These are phyloP conservation scores for Lutjanus campechanus DNA, from an alignment of 2,797 vertebrate genomes.

Conservation along the genomic window DNA sequence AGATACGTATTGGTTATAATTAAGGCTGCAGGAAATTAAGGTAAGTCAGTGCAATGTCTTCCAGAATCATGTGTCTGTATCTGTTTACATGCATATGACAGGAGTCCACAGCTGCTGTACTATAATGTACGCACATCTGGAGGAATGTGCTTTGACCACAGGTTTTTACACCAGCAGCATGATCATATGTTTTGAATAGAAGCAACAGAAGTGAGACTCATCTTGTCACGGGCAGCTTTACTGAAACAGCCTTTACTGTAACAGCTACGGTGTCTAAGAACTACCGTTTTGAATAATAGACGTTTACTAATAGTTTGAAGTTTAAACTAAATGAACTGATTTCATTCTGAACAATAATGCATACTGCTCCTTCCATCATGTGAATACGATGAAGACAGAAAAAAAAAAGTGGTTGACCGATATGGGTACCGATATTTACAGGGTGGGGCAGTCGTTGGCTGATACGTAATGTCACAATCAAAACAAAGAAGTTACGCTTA, in stretches of 20 bases:
- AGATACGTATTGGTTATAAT: not conserved
- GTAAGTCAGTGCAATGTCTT: not conserved
- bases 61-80: not conserved
- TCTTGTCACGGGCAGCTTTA: not conserved
- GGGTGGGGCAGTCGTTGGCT: no score
- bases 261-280: not conserved
- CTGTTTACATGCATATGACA: constrained; percentile 1
- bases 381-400: not conserved
- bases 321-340: not conserved
- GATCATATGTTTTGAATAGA: constrained; percentile 6
- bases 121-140: constrained; percentile 3
- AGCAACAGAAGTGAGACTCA: not conserved
- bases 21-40: not conserved
- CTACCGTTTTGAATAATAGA: not conserved
- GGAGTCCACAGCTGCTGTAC: not conserved
- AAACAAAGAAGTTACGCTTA: no score
- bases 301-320: no score
- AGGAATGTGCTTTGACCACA: not conserved
- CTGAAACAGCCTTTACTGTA: not conserved
- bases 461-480: no score
- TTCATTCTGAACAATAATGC: not conserved
- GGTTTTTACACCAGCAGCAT: constrained; percentile 5
- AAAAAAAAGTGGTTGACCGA: not conserved
- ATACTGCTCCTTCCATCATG: not conserved
- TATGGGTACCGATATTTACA: no score